A percentile compares a stretch with the other conserved stretches of the same genome.
These are phyloP conservation scores for Polypedilum vanderplanki DNA, from an alignment of 1,140 invertebrate genomes.

Conservation along the genomic window DNA sequence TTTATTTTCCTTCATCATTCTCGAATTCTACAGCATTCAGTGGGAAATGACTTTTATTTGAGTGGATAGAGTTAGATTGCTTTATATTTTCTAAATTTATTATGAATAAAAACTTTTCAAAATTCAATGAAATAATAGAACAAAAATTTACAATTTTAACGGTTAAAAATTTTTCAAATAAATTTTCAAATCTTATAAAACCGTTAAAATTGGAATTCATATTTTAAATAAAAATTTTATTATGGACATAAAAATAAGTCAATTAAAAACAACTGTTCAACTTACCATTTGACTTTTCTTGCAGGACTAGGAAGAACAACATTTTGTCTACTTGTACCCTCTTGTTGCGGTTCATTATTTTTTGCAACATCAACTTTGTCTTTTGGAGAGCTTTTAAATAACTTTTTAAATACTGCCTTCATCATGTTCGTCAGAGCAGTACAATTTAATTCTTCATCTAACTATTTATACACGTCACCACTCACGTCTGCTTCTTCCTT, in stretches of 20 bases:
- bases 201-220: neutral
- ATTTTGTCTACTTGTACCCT: neutral
- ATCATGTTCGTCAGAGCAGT: neutral
- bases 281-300: conserved; percentile 43
- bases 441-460: neutral
- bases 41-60: too few relatives aligned
- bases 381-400: conserved; percentile 63
- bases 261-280: neutral
- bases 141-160: too few relatives aligned
- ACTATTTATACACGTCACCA: neutral
- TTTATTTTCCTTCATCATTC: too few relatives aligned
- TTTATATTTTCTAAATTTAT: neutral
- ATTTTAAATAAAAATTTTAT: neutral
- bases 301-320: conserved; percentile 50
- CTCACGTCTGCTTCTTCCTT: neutral
- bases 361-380: conserved; percentile 52
- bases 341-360: neutral
- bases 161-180: too few relatives aligned
- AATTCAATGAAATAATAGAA: too few relatives aligned
- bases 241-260: neutral
- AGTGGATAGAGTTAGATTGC: neutral
- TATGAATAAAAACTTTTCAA: neutral
- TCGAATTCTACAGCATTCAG: too few relatives aligned
- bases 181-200: too few relatives aligned
- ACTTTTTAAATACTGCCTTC: conserved; percentile 60